A percentile compares a stretch with the other conserved stretches of the same genome.
Evolutionary conservation across 1,140 invertebrate species (phyloP).

Genomic region (Phocides pigmalion): DNA sequence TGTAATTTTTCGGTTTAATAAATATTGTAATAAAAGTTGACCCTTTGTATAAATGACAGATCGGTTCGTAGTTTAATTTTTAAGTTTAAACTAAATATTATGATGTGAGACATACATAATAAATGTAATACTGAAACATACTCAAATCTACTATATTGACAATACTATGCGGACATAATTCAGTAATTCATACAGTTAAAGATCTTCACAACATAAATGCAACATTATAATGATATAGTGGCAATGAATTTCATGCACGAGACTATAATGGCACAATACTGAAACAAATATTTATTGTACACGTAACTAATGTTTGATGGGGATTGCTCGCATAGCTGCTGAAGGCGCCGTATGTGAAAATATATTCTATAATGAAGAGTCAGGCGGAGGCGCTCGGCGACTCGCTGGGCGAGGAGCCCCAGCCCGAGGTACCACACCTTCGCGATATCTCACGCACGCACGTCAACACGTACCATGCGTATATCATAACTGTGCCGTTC

Average conservation of each 20-base stretch:
- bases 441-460: neutral
- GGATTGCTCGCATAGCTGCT: constrained; percentile 89
- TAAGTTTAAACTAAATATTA: neutral
- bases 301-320: constrained; percentile 33
- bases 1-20: neutral
- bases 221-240: neutral
- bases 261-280: neutral
- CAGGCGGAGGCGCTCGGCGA: constrained; percentile 92
- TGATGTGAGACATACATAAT: neutral
- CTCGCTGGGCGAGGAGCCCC: constrained; percentile 85
- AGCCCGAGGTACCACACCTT: constrained; percentile 64
- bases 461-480: neutral
- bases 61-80: too few species aligned
- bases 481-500: too few species aligned
- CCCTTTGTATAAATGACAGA: neutral
- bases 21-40: neutral
- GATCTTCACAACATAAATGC: neutral
- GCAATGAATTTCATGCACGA: neutral
- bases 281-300: constrained; percentile 20
- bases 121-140: neutral
- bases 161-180: neutral
- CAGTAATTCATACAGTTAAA: neutral
- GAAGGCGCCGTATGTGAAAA: constrained; percentile 97
- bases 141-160: neutral
- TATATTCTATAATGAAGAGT: constrained; percentile 97